Evolutionary conservation across 2,888 invertebrate species (phyloP).

Genomic region (Morpho helenor): DNA sequence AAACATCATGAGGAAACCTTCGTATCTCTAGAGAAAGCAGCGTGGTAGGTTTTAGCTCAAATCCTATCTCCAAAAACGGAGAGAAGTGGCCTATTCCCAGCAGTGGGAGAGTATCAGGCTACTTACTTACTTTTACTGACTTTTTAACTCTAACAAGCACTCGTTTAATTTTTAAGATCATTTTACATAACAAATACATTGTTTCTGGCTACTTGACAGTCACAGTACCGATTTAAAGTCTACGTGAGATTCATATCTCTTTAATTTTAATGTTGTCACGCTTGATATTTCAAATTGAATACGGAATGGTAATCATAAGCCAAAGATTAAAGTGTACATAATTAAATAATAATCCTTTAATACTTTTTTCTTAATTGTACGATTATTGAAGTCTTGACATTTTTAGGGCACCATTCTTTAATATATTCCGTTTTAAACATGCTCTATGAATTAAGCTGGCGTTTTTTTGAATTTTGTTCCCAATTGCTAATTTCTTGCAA

Average conservation of each 20-base stretch:
- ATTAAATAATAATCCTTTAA: neutral
- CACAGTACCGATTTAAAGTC: neutral
- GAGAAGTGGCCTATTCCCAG: too few relatives aligned
- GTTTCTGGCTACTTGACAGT: slow-evolving; percentile 3
- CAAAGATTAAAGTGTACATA: too few relatives aligned
- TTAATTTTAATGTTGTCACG: slow-evolving; percentile 7
- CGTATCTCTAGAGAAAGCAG: too few relatives aligned
- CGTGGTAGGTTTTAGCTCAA: too few relatives aligned
- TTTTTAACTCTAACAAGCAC: too few relatives aligned
- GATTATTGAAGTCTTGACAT: slow-evolving; percentile 11
- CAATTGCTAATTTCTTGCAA: slow-evolving; percentile 50
- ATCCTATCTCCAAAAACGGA: too few relatives aligned
- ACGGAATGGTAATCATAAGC: slow-evolving; percentile 4
- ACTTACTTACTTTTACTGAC: too few relatives aligned
- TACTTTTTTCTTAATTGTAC: neutral
- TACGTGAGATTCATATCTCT: slow-evolving; percentile 13
- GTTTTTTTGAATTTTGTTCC: slow-evolving; percentile 45
- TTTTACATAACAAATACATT: neutral
- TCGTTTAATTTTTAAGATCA: neutral
- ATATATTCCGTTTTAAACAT: slow-evolving; percentile 18
- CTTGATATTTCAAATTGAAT: neutral
- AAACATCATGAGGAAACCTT: too few relatives aligned
- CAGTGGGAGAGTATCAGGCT: too few relatives aligned
- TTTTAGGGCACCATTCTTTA: slow-evolving; percentile 19
- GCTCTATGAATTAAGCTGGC: slow-evolving; percentile 32